These are phyloP conservation scores for Mercenaria mercenaria DNA, from an alignment of 1,140 invertebrate species.

Conservation along the genomic window DNA sequence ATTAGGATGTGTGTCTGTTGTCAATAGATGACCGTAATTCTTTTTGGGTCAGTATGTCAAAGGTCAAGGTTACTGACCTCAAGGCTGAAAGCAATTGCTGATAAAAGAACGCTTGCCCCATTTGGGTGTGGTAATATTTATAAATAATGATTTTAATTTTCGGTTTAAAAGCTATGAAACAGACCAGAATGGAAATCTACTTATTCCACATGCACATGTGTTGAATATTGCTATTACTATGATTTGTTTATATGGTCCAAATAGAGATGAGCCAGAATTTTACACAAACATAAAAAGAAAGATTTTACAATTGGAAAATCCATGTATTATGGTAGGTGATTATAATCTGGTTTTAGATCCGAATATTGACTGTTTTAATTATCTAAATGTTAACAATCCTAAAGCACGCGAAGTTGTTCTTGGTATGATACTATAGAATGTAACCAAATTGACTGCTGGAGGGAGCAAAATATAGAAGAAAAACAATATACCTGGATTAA, in stretches of 20 bases:
- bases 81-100: too few species aligned
- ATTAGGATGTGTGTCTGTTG: too few species aligned
- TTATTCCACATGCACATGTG: conserved; percentile 29
- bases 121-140: neutral
- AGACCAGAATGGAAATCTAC: too few species aligned
- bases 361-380: conserved; percentile 24
- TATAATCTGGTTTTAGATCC: too few species aligned
- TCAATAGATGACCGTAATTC: too few species aligned
- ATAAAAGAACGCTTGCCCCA: too few species aligned
- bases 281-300: neutral
- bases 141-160: conserved; percentile 45
- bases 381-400: conserved; percentile 44
- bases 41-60: too few species aligned
- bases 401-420: neutral
- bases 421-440: neutral
- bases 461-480: too few species aligned
- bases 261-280: too few species aligned
- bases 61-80: too few species aligned
- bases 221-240: neutral
- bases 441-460: too few species aligned
- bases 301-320: neutral
- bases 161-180: too few species aligned
- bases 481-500: conserved; percentile 41
- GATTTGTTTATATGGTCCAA: conserved; percentile 32
- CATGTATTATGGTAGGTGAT: neutral